Evolutionary conservation across 2,113 vertebrate species (phyloP).

Genomic region (Equus przewalskii): DNA sequence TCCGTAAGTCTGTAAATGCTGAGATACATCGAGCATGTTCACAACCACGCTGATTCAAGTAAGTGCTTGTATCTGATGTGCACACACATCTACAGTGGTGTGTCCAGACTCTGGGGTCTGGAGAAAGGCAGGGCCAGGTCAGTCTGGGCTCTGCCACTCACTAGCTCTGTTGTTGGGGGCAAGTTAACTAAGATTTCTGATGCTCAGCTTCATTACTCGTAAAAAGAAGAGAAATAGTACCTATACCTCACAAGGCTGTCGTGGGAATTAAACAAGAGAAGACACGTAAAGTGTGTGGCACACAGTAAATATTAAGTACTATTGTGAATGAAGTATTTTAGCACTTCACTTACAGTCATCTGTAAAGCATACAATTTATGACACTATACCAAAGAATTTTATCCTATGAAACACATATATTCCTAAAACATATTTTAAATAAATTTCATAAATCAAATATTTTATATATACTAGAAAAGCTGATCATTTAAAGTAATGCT

Average conservation of each 20-base stretch:
- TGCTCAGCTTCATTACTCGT: background rate
- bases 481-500: background rate
- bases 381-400: background rate
- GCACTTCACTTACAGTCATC: background rate
- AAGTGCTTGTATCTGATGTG: background rate
- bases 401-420: background rate
- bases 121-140: background rate
- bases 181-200: background rate
- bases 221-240: background rate
- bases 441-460: background rate
- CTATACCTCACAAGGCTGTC: background rate
- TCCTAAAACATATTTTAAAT: background rate
- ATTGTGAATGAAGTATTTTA: background rate
- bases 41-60: background rate
- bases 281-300: background rate
- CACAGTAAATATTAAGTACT: background rate
- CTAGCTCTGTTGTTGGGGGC: background rate
- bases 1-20: rapidly evolving
- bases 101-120: background rate
- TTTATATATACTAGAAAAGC: background rate
- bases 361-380: background rate
- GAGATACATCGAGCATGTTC: background rate
- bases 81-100: background rate
- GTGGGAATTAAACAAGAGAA: background rate
- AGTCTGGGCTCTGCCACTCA: background rate